Percentiles rank a stretch among this genome's conserved stretches.
phyloP scores from a whole-genome alignment of 2,888 invertebrate genomes.

The Cephus spinipes region DNA sequence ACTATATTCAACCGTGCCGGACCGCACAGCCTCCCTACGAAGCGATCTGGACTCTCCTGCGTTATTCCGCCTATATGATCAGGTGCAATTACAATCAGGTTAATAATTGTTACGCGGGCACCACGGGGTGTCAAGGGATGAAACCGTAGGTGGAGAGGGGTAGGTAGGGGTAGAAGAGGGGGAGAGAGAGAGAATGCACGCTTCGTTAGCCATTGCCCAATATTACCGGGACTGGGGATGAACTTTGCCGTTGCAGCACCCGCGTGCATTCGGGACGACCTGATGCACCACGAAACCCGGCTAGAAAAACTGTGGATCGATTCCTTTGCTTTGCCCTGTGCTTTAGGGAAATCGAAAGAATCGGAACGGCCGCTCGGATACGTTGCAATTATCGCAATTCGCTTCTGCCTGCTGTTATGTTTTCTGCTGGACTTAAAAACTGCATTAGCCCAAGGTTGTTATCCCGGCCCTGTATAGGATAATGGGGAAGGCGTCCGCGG shows the following conservation, averaged over 20 bases:
- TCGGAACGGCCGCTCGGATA: too few species aligned
- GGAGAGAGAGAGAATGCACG: constrained; percentile 29
- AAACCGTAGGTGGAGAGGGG: constrained; percentile 13
- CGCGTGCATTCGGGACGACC: too few species aligned
- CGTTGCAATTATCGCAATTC: too few species aligned
- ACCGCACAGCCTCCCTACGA: constrained; percentile 30
- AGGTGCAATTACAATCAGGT: constrained; percentile 63
- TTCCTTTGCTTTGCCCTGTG: background rate
- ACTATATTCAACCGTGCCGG: too few species aligned
- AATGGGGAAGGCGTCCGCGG: constrained; percentile 30
- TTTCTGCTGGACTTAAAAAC: background rate
- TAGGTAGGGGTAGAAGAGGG: constrained; percentile 15
- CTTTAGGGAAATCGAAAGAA: background rate
- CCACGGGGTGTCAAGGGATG: constrained; percentile 8
- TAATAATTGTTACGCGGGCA: constrained; percentile 58
- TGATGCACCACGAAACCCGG: too few species aligned
- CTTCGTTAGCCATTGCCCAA: constrained; percentile 40
- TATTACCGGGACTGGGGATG: constrained; percentile 7
- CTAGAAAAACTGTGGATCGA: too few species aligned
- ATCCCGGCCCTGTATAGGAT: background rate
- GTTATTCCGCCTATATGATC: constrained; percentile 56
- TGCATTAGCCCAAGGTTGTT: background rate
- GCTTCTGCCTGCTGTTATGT: too few species aligned
- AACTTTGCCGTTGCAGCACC: too few species aligned
- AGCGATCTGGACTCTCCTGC: constrained; percentile 23